phyloP scores from a whole-genome alignment of 2,888 invertebrate genomes.

The Lucinisca nassula region DNA sequence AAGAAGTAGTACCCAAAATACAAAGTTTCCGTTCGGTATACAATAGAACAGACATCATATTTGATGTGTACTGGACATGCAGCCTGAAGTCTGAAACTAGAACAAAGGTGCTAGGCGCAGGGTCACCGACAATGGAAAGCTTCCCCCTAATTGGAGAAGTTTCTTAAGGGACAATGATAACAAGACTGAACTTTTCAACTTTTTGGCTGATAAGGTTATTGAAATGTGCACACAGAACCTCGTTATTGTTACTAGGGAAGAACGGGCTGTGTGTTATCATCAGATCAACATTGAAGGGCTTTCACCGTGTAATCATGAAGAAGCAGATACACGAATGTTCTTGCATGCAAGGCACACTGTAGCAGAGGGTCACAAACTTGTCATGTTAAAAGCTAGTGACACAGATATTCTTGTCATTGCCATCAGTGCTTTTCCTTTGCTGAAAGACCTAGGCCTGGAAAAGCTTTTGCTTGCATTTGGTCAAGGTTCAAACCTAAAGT shows the following conservation, averaged over 20 bases:
- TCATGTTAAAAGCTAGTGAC: conserved; percentile 52
- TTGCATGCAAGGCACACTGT: conserved; percentile 39
- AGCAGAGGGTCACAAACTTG: conserved; percentile 12
- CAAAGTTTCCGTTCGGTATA: conserved; percentile 29
- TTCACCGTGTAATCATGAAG: conserved; percentile 29
- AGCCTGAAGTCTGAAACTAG: conserved; percentile 64
- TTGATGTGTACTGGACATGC: conserved; percentile 56
- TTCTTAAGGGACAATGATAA: conserved; percentile 57
- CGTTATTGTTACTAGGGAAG: neutral
- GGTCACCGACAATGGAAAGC: conserved; percentile 19
- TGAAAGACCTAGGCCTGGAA: conserved; percentile 38
- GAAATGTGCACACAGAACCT: neutral
- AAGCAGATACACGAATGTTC: conserved; percentile 45
- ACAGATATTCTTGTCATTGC: conserved; percentile 50
- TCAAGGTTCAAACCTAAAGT: conserved; percentile 44
- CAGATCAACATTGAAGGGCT: neutral
- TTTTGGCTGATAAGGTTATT: conserved; percentile 13
- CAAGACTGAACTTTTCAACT: conserved; percentile 61
- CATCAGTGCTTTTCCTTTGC: conserved; percentile 6
- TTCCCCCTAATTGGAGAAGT: conserved; percentile 48
- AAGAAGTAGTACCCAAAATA: conserved; percentile 41
- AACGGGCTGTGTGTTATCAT: conserved; percentile 3
- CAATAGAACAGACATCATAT: too few relatives aligned
- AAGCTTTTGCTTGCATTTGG: conserved; percentile 69
- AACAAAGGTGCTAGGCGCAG: conserved; percentile 51